Evolutionary conservation across 1,140 invertebrate genomes (phyloP).

Genomic region (Temnothorax nylanderi): DNA sequence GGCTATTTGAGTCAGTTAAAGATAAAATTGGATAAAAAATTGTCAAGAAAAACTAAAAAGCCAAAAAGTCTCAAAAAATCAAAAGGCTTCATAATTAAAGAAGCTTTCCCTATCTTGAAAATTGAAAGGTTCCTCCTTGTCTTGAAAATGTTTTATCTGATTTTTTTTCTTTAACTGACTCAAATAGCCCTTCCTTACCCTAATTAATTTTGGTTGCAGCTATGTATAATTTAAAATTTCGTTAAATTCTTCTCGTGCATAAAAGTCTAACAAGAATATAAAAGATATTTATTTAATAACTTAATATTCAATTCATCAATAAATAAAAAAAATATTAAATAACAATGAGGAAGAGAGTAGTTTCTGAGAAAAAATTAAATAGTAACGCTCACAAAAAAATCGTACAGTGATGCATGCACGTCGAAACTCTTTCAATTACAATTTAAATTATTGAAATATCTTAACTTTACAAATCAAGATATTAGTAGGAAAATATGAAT

Average conservation of each 20-base stretch:
- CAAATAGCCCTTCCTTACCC: no score
- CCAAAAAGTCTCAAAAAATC: no score
- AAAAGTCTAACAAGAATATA: neutral
- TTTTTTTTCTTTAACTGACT: no score
- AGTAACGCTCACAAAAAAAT: neutral
- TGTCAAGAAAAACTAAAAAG: no score
- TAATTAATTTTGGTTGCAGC: neutral
- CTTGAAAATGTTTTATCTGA: no score
- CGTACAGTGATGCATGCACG: no score
- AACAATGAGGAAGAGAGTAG: conserved; percentile 18
- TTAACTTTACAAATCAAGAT: neutral
- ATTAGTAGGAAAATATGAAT: neutral
- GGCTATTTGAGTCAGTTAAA: no score
- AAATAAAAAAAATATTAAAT: conserved; percentile 23
- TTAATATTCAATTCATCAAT: neutral
- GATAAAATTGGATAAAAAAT: no score
- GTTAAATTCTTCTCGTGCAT: neutral
- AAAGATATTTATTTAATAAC: neutral
- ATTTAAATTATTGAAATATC: neutral
- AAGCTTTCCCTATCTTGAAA: no score
- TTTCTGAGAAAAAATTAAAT: conserved; percentile 12
- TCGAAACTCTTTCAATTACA: neutral
- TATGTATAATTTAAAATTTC: neutral
- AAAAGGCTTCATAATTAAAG: no score
- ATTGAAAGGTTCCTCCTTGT: no score